These are phyloP conservation scores for Bellardia pandia DNA, from an alignment of 2,888 invertebrate species.

Conservation along the genomic window DNA sequence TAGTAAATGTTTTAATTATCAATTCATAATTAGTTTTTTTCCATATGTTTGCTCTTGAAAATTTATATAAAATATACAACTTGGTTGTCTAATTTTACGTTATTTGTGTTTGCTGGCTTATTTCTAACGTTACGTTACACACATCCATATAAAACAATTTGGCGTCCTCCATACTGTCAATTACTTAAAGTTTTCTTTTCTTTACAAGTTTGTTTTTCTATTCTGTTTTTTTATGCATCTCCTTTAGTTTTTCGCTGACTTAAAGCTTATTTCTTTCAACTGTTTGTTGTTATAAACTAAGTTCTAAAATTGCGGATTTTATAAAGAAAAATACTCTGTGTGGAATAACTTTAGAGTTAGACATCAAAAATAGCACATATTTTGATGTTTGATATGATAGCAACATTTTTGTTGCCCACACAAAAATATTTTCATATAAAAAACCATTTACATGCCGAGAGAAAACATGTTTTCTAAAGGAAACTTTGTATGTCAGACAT, in stretches of 20 bases:
- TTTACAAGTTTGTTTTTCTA: conserved; percentile 30
- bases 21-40: too few relatives aligned
- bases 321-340: not conserved
- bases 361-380: too few relatives aligned
- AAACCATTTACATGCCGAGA: too few relatives aligned
- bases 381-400: too few relatives aligned
- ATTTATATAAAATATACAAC: too few relatives aligned
- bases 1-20: too few relatives aligned
- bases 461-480: too few relatives aligned
- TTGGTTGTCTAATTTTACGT: not conserved
- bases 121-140: not conserved
- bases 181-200: conserved; percentile 64
- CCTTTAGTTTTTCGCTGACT: conserved; percentile 58
- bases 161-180: conserved; percentile 71
- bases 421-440: too few relatives aligned
- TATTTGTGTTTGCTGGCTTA: conserved; percentile 40
- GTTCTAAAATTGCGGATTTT: not conserved
- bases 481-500: too few relatives aligned
- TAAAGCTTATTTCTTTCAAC: conserved; percentile 33
- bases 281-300: not conserved
- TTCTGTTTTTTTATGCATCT: not conserved
- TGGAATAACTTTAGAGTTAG: not conserved
- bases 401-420: too few relatives aligned
- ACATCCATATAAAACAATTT: conserved; percentile 62
- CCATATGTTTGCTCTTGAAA: too few relatives aligned